phyloP scores from a whole-genome alignment of 1,140 invertebrate species.

The Zaprionus davidi region DNA sequence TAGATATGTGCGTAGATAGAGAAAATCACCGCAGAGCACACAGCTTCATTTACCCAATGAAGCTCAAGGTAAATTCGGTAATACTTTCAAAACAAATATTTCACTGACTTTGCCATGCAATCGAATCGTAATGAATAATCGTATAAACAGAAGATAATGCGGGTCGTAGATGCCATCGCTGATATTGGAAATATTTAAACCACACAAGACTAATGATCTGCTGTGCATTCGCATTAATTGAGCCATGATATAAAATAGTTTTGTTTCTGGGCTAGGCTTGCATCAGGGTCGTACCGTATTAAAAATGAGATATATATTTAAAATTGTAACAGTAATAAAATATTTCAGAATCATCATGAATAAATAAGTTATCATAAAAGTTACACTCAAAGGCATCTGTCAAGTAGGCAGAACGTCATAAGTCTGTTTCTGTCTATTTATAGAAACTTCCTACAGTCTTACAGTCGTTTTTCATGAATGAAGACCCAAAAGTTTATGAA shows the following conservation, averaged over 20 bases:
- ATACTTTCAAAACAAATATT: slow-evolving; percentile 60
- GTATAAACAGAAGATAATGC: slow-evolving; percentile 32
- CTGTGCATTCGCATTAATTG: slow-evolving; percentile 32
- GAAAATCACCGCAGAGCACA: slow-evolving; percentile 22
- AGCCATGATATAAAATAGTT: slow-evolving; percentile 25
- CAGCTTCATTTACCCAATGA: slow-evolving; percentile 51
- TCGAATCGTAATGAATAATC: slow-evolving; percentile 41
- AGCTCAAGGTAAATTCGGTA: slow-evolving; percentile 61
- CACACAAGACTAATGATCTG: slow-evolving; percentile 45
- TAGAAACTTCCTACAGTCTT: neutral
- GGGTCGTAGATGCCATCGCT: slow-evolving; percentile 36
- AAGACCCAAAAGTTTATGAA: neutral
- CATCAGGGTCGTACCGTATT: slow-evolving; percentile 23
- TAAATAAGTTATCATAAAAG: neutral
- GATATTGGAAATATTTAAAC: slow-evolving; percentile 33
- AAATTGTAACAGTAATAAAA: neutral
- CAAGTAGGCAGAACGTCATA: neutral
- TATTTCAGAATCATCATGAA: neutral
- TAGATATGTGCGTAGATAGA: slow-evolving; percentile 74
- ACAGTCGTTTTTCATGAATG: slow-evolving; percentile 1
- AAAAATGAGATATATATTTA: neutral
- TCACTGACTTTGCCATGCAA: slow-evolving; percentile 9
- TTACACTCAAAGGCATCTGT: neutral
- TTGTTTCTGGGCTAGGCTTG: slow-evolving; percentile 15
- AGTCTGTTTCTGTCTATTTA: neutral